Evolutionary conservation across 2,113 vertebrate species (phyloP), one percentile per base, ranked within the genome.

Genomic region (Nanorana parkeri): DNA sequence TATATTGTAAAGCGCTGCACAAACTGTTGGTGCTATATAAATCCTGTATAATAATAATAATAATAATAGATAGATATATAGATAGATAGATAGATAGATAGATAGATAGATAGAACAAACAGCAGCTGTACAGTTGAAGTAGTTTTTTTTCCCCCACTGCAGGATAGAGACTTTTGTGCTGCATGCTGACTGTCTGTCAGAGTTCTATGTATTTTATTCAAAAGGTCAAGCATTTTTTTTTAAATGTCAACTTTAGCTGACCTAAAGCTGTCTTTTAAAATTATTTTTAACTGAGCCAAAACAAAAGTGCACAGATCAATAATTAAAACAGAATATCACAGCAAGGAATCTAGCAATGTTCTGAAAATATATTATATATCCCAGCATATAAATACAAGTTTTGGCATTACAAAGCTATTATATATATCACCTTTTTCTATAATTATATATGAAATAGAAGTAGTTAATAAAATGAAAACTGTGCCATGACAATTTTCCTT

Each of bases 401-500:
- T 16, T 29, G 29, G 29, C 17, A 24, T 63, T 17, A 61, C 63
- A 13, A 29, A 63, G 15, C n/a, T 19, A 17, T n/a, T n/a, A 41
- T 63, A 63, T 36, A 41, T 75, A 68, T 52, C 21, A 24, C 56
- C 26, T 56, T 19, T 73, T 73, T 55, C 5, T 36, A 36, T 36
- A 36, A 36, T 36, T 4, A 5, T 3, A 73, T 54, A 29, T 19
- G n/a, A n/a, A 56, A 56, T 21, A 15, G 24, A 3, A 75, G 7
- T 56, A 36, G 36, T 63, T 47, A 47, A 47, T 21, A 24, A 41
- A 76, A 61, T 75, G 7, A 28, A 20, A 29, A 58, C 17, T 41
- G 19, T 47, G 63, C 23, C 32, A 13, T 36, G 20, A 68, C 51
- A 1, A 56, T 41, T 68, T 17, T 71, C 90, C 94, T 93, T 88